Evolutionary conservation across 2,113 vertebrate genomes (phyloP).

Genomic region (Xyrauchen texanus): DNA sequence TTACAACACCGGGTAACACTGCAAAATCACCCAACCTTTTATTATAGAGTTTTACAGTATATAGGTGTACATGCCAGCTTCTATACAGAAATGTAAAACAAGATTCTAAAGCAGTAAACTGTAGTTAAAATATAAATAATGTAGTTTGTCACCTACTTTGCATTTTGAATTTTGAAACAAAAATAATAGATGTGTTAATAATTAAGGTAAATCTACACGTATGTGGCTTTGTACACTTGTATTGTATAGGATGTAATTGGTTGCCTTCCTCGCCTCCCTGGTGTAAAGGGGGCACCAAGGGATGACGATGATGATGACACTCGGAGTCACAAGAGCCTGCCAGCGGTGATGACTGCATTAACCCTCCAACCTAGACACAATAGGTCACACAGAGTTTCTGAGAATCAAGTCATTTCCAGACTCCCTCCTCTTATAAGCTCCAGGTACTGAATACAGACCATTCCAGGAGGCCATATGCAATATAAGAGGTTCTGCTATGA

Average conservation of each 20-base stretch:
- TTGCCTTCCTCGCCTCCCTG: slow-evolving; percentile 19
- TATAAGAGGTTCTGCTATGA: neutral
- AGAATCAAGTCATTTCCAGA: slow-evolving; percentile 16
- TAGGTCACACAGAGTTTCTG: slow-evolving; percentile 28
- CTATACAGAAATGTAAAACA: no score
- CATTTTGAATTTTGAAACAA: no score
- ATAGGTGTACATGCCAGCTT: no score
- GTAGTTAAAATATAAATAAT: no score
- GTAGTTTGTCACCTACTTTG: no score
- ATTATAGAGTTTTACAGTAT: no score
- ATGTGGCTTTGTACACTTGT: neutral
- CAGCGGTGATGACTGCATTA: slow-evolving; percentile 32
- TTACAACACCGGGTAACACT: slow-evolving; percentile 43
- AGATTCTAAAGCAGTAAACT: no score
- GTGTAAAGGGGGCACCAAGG: slow-evolving; percentile 28
- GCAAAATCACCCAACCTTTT: neutral
- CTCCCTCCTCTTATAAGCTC: slow-evolving; percentile 40
- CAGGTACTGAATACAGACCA: slow-evolving; percentile 33
- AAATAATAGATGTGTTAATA: no score
- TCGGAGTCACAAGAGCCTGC: slow-evolving; percentile 54
- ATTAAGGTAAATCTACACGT: neutral
- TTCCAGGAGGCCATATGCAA: neutral
- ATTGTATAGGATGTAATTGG: slow-evolving; percentile 36
- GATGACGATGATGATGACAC: slow-evolving; percentile 51
- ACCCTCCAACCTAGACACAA: slow-evolving; percentile 33